Percentiles rank a stretch among this genome's conserved stretches.
phyloP scores from a whole-genome alignment of 2,888 invertebrate genomes.

The Torymus auratus region DNA sequence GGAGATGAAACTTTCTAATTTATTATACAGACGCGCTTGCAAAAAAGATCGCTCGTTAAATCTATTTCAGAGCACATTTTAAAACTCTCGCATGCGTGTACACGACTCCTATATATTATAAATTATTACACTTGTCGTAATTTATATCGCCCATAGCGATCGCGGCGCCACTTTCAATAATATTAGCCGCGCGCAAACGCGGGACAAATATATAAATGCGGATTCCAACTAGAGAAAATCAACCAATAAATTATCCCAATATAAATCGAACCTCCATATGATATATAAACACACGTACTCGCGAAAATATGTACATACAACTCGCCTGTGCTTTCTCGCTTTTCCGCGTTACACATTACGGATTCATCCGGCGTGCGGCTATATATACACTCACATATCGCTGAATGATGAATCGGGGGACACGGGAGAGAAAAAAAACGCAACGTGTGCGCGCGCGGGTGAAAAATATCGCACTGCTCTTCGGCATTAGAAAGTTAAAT shows the following conservation, averaged over 20 bases:
- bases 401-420: slow-evolving; percentile 27
- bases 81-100: too few relatives aligned
- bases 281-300: too few relatives aligned
- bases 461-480: slow-evolving; percentile 47
- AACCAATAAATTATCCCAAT: slow-evolving; percentile 33
- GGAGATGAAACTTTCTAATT: too few relatives aligned
- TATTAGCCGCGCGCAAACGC: background rate
- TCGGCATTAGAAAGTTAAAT: slow-evolving; percentile 51
- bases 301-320: background rate
- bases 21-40: too few relatives aligned
- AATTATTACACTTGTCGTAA: background rate
- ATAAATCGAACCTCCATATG: background rate
- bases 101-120: too few relatives aligned
- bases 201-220: background rate
- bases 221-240: background rate
- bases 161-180: slow-evolving; percentile 3
- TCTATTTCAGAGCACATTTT: too few relatives aligned
- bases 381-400: background rate
- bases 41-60: too few relatives aligned
- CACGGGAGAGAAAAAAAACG: slow-evolving; percentile 4
- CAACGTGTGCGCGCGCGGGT: background rate
- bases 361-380: slow-evolving; percentile 25
- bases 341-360: slow-evolving; percentile 38
- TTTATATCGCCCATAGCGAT: background rate
- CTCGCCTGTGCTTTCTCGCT: background rate